Evolutionary conservation across 2,888 invertebrate genomes (phyloP).

Genomic region (Leistus spinibarbis): DNA sequence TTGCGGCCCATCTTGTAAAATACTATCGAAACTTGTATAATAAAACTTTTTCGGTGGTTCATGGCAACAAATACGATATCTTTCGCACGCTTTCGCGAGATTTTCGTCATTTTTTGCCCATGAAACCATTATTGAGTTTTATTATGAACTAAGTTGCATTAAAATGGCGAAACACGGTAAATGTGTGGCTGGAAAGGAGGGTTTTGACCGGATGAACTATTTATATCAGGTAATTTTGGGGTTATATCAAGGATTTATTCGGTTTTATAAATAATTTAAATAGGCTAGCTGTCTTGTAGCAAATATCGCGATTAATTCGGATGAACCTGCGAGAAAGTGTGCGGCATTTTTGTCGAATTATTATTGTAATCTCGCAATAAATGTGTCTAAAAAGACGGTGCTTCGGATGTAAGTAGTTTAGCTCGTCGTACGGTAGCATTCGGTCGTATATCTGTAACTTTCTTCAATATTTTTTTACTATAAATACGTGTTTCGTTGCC

Average conservation of each 20-base stretch:
- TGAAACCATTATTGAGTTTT: slow-evolving; percentile 50
- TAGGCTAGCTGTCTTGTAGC: slow-evolving; percentile 22
- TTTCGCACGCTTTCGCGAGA: slow-evolving; percentile 63
- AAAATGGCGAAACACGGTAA: slow-evolving; percentile 48
- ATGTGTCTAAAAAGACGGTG: slow-evolving; percentile 53
- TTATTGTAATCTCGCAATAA: slow-evolving; percentile 52
- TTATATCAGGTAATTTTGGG: slow-evolving; percentile 65
- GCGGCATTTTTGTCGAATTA: slow-evolving; percentile 44
- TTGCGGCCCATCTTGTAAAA: slow-evolving; percentile 69
- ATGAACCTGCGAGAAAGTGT: slow-evolving; percentile 12
- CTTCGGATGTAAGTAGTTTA: slow-evolving; percentile 53
- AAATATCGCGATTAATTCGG: background rate
- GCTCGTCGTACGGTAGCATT: background rate
- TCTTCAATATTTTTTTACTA: too few relatives aligned
- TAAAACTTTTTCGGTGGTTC: slow-evolving; percentile 59
- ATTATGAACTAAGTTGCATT: background rate
- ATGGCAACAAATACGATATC: slow-evolving; percentile 59
- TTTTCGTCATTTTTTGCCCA: slow-evolving; percentile 66
- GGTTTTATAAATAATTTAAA: slow-evolving; percentile 1
- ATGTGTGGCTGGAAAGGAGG: slow-evolving; percentile 69
- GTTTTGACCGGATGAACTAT: slow-evolving; percentile 72
- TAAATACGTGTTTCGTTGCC: too few relatives aligned
- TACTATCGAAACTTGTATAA: slow-evolving; percentile 48
- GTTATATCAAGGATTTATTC: slow-evolving; percentile 7
- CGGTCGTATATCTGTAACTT: background rate